Base-by-base conservation (phyloP, 2,113 vertebrate genomes). In the Coryphaenoides rupestris region DNA sequence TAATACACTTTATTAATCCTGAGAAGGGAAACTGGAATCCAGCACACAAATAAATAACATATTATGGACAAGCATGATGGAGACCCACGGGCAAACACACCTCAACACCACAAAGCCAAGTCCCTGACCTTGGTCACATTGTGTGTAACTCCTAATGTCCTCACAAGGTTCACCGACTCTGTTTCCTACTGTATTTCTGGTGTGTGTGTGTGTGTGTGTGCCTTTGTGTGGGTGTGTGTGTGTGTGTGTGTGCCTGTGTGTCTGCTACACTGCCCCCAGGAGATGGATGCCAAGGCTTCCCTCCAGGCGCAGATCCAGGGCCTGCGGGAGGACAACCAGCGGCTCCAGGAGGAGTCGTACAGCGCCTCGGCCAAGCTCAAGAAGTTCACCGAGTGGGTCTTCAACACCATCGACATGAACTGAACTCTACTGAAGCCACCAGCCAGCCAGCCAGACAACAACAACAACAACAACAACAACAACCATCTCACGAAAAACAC, bases 331-430 rank as follows among this genome's bases (percentile, higher is more conserved):
- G 95, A 98, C 90, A 98, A 98, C 90, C 87, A 95, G 89, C 88
- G 95, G 53, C 91, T 98, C 70, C 93, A 96, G 72, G 94, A 98
- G 83, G 96, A 98, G 80, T 98, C 96, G 54, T 95, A 97, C 90
- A 96, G 91, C 2, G 96, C 96, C 69, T 94, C 95, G 0, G 94
- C 96, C 88, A 97, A 98, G 83, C 91, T 98, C 71, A 96, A 98
- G 90, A 98, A 98, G 83, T 98, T 98, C 91, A 98, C 96, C 0
- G 96, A 98, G 70, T 98, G 96, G 96, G 95, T 98, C 87, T 98
- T 98, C 88, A 98, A 98, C 83, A 98, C 96, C 72, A 98, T 98
- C 26, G 96, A 98, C 87, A 96, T 98, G 96, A 98, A 93, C 89
- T 98, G 90, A 94, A 2, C 60, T n/a, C 69, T 19, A 26, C 15